Conservation (phyloP, 2,888 invertebrate species). For the Steinernema hermaphroditum region DNA sequence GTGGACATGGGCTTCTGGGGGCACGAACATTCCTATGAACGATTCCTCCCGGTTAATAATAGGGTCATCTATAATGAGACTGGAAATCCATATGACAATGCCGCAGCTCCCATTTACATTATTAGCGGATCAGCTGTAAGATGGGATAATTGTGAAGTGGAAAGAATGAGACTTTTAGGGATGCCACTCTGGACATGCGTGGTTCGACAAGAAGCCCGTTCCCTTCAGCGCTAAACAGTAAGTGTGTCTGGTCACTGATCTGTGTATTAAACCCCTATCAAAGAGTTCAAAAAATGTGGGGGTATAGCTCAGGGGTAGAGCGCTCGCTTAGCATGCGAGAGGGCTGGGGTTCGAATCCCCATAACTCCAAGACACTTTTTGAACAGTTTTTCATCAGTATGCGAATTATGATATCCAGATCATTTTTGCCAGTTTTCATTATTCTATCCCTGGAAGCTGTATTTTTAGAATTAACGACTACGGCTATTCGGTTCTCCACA, state of each 20-base stretch:
- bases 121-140: constrained; percentile 79
- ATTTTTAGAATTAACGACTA: constrained; percentile 74
- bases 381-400: too few species aligned
- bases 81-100: constrained; percentile 76
- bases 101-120: constrained; percentile 85
- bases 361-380: too few species aligned
- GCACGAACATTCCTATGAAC: constrained; percentile 94
- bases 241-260: too few species aligned
- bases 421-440: too few species aligned
- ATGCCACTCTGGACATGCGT: constrained; percentile 48
- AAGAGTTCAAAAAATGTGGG: too few species aligned
- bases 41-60: constrained; percentile 90
- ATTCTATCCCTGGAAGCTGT: too few species aligned
- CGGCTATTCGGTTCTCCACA: constrained; percentile 82
- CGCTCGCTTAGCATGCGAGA: constrained; percentile 57
- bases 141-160: background rate
- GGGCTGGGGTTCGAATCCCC: constrained; percentile 53
- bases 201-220: constrained; percentile 44
- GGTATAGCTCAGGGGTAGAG: constrained; percentile 52
- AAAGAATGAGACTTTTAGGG: constrained; percentile 38
- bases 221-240: constrained; percentile 47
- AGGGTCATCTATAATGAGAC: constrained; percentile 64
- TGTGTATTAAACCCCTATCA: too few species aligned
- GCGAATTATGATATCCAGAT: too few species aligned
- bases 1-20: constrained; percentile 94